Evolutionary conservation across 2,888 invertebrate species (phyloP).

Genomic region (Anthophora plumipes): DNA sequence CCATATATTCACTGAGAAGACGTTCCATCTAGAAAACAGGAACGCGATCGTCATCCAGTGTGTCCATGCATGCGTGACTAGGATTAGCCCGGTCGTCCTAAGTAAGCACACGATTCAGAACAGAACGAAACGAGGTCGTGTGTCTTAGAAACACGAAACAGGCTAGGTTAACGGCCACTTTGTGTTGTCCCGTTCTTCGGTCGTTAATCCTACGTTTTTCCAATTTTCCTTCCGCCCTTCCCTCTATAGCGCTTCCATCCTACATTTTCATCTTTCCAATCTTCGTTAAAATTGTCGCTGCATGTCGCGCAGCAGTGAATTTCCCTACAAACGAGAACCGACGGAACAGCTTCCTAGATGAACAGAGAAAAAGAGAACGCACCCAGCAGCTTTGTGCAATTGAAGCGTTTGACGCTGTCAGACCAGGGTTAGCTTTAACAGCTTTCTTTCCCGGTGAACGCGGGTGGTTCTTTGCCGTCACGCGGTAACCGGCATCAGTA

Average conservation of each 20-base stretch:
- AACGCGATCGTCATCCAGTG: constrained; percentile 71
- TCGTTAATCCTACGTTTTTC: constrained; percentile 15
- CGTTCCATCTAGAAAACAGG: constrained; percentile 65
- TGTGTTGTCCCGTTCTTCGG: background rate
- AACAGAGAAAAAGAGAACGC: constrained; percentile 8
- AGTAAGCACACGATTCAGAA: constrained; percentile 64
- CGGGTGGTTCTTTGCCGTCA: constrained; percentile 46
- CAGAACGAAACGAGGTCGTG: constrained; percentile 59
- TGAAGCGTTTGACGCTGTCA: constrained; percentile 53
- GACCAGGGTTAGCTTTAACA: constrained; percentile 40
- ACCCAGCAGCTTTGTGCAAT: constrained; percentile 43
- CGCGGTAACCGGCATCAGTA: constrained; percentile 41
- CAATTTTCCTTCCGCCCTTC: background rate
- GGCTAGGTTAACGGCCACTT: constrained; percentile 5
- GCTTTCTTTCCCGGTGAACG: constrained; percentile 14
- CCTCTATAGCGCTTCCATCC: background rate
- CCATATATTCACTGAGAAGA: constrained; percentile 30
- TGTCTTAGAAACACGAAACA: constrained; percentile 57
- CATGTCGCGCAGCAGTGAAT: constrained; percentile 7
- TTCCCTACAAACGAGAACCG: constrained; percentile 15
- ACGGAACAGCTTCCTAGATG: background rate
- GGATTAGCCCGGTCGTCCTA: constrained; percentile 77
- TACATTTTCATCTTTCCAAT: background rate
- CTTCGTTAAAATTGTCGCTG: background rate
- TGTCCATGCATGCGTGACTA: constrained; percentile 75